Base-by-base conservation (phyloP, 2,888 invertebrate genomes). In the Spisula subtruncata region DNA sequence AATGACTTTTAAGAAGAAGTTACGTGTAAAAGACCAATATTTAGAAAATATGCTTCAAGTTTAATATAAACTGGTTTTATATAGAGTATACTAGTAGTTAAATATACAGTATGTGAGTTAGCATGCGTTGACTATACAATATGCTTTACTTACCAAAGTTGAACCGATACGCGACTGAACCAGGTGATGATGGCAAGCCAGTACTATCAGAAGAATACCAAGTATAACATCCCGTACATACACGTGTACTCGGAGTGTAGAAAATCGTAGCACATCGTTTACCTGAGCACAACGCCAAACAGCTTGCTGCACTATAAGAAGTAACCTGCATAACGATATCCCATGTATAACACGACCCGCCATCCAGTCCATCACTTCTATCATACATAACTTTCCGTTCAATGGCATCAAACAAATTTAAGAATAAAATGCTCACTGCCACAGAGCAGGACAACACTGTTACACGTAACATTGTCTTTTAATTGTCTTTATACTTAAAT, bases 231-330 rank as follows among this genome's bases (percentile, higher is more conserved):
- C 60, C 60, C 10, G 25, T 66, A 25, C 60, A 66, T 0, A 8
- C 5, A 10, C 8, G n/a, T n/a, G 60, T 66, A n/a, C 10, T n/a
- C 20, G 60, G 25, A 25, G 20, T 66, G 60, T 66, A 66, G 25
- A 66, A 66, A 20, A 66, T 25, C n/a, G 60, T 66, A 25, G 60
- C 60, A 25, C 60, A 66, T 66, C 60, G 60, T 25, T 66, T n/a
- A 1, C 60, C 60, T 4, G 60, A 66, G 25, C 60, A 66, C 10
- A 66, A 5, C 5, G 60, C 60, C 60, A 66, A 25, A 8, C 60
- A 66, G 0, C 60, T 2, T n/a, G n/a, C 25, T 25, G n/a, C 25
- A n/a, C 6, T 66, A 5, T 66, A 10, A 8, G 60, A 66, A 66
- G 25, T 25, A 10, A 66, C n/a, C 10, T 66, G 20, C 60, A 66